Base-by-base conservation (phyloP, 2,113 vertebrate species). In the Equus quagga region DNA sequence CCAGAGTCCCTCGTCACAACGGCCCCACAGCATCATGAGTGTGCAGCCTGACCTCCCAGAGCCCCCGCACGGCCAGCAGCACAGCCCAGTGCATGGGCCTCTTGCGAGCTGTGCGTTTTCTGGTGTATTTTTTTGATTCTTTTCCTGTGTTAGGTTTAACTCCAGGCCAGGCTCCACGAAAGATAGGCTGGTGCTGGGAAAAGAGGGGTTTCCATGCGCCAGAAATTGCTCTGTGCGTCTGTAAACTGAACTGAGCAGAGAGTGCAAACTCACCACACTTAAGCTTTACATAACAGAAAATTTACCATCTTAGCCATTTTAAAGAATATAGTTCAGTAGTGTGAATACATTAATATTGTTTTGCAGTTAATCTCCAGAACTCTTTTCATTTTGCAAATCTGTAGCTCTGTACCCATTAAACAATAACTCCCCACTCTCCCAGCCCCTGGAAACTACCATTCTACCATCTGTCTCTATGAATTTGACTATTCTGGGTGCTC, bases 211-310 rank as follows among this genome's bases (percentile, higher is more conserved):
- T 83, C 67, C 41, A 3, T 49, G 31, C 44, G 18, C 4, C 14
- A 96, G 92, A 92, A 96, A 81, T 18, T 0, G 31, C 0, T 4
- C 21, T 0, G 0, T 21, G 6, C 0, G 0, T 36, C 87, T 5
- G 8, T 72, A 56, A 54, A 28, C 70, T 31, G 28, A 94, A 58
- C 62, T 2, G 3, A 89, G 12, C 3, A 58, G 51, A 62, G 89
- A 60, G 14, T 72, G 72, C 64, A 36, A 76, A 54, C 0, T 1
- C 0, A 0, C 60, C 9, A 5, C 2, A 3, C 54, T 92, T 41
- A 18, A 54, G 79, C n/a, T 28, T 70, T 70, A 19, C 18, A 31
- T 60, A 51, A 58, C 58, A 28, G 56, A 17, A 36, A 36, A 41
- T 21, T 36, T 62, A 64, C 36, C 65, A 15, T 65, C 23, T 51